Evolutionary conservation across 2,888 invertebrate genomes (phyloP), one percentile per base, ranked within the genome.

Genomic region (Euphydryas editha): DNA sequence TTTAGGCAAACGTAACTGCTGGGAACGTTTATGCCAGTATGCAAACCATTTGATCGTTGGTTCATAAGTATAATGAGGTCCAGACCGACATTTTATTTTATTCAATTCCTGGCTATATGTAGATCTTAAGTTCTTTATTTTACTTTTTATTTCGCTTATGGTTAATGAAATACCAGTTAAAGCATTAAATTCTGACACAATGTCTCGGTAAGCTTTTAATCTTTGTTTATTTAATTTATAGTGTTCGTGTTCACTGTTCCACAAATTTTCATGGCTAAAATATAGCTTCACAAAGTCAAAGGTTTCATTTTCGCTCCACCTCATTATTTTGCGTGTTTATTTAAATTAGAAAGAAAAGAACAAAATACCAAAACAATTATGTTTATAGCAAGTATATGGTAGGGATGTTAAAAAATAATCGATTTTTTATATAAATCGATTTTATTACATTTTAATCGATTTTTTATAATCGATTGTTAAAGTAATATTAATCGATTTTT

Each of bases 241-340:
- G n/a, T 79, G 76, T 18, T 80, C 73, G 63, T 87, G 82, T 62
- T 82, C 79, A 1, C 81, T 75, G 72, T 93, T 88, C 93, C 93
- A 93, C 46, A 93, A 75, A 62, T 82, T 82, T 74, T 89, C 86
- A 58, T 90, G 80, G 46, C 80, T 82, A 63, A 89, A 73, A 75
- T 93, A 93, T 65, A 90, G 74, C 81, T 88, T 88, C 0, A 93
- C 92, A 71, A 93, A 92, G 69, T 84, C 80, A 57, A 81, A 81
- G 3, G 93, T 93, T 71, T 87, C 85, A 8, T 81, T 81, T 74
- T 93, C 92, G 61, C 85, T 83, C 90, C 92, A 93, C 77, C 85
- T 81, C 88, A 87, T 88, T 57, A 20, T 69, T 62, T n/a, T 15
- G 13, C 1, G 1, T 21, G 3, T 47, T 47, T 47, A 30, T 39